phyloP scores from a whole-genome alignment of 2,888 invertebrate genomes.

The Tubiluchus corallicola region DNA sequence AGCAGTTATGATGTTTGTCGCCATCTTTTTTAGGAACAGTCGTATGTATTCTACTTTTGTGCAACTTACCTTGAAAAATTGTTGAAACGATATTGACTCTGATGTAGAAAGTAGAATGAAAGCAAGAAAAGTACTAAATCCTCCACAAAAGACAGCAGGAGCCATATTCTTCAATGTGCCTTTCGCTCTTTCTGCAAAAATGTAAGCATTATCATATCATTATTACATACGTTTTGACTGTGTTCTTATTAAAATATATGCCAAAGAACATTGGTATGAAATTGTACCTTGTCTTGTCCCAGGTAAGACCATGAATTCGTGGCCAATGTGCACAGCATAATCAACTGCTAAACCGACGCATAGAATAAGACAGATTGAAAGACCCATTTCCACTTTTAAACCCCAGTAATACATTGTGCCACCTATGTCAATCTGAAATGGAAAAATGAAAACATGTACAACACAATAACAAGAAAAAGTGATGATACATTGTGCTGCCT shows the following conservation, averaged over 20 bases:
- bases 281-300: conserved; percentile 32
- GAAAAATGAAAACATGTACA: too few relatives aligned
- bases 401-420: conserved; percentile 46
- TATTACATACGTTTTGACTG: conserved; percentile 4
- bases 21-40: too few relatives aligned
- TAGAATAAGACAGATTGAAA: conserved; percentile 57
- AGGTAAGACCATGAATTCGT: conserved; percentile 48
- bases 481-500: conserved; percentile 35
- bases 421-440: conserved; percentile 29
- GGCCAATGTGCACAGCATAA: conserved; percentile 47
- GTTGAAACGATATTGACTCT: conserved; percentile 38
- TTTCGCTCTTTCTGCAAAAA: conserved; percentile 18
- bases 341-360: conserved; percentile 66
- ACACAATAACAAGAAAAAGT: too few relatives aligned
- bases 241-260: background rate
- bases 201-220: too few relatives aligned
- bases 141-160: conserved; percentile 42
- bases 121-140: conserved; percentile 53
- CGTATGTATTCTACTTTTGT: too few relatives aligned
- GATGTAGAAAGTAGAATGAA: conserved; percentile 48
- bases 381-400: conserved; percentile 57
- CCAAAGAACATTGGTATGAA: background rate
- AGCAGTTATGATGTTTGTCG: too few relatives aligned
- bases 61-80: conserved; percentile 22
- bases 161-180: conserved; percentile 20